Evolutionary conservation across 1,140 invertebrate species (phyloP).

Genomic region (Tetraneura akinire): DNA sequence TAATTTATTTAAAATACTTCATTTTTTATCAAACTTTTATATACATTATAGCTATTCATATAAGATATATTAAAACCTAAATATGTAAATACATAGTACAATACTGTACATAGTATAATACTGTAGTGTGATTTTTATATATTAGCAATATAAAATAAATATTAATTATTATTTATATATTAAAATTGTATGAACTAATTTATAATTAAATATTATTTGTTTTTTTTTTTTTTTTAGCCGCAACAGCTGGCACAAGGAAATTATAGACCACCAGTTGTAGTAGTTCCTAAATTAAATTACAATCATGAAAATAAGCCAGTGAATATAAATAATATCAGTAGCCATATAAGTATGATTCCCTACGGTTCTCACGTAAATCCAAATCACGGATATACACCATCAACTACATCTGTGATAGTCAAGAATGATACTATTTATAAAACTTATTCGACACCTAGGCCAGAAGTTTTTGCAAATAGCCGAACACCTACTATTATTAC

Average conservation of each 20-base stretch:
- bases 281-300: background rate
- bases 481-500: background rate
- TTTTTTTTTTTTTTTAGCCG: background rate
- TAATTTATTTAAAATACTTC: no score
- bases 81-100: no score
- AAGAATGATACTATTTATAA: constrained; percentile 19
- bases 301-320: background rate
- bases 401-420: constrained; percentile 27
- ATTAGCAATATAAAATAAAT: no score
- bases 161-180: no score
- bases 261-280: background rate
- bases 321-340: background rate
- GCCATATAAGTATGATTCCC: constrained; percentile 11
- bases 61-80: no score
- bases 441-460: background rate
- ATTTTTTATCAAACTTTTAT: no score
- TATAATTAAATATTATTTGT: background rate
- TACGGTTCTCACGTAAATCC: constrained; percentile 4
- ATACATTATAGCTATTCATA: no score
- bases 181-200: no score
- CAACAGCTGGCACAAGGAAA: background rate
- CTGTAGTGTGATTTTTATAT: no score
- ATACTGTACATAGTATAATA: no score
- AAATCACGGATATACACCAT: background rate
- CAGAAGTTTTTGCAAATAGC: background rate